These are phyloP conservation scores for Temnothorax nylanderi DNA, from an alignment of 1,140 invertebrate species.

Conservation along the genomic window DNA sequence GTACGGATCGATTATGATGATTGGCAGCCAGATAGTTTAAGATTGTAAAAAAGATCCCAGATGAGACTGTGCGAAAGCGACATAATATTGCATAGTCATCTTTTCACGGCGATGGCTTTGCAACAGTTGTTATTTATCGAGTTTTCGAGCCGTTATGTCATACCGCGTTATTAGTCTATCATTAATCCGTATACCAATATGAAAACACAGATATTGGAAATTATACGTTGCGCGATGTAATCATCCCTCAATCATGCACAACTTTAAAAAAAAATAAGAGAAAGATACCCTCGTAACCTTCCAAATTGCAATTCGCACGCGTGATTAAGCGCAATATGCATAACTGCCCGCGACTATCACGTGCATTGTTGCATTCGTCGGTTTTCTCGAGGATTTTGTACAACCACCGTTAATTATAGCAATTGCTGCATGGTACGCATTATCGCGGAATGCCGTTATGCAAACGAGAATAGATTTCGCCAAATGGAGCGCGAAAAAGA, in stretches of 20 bases:
- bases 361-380: conserved; percentile 31
- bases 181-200: conserved; percentile 49
- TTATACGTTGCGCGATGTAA: conserved; percentile 48
- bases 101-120: conserved; percentile 18
- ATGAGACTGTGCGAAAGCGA: neutral
- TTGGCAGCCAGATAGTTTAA: conserved; percentile 18
- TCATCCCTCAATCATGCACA: conserved; percentile 48
- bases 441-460: conserved; percentile 47
- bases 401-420: conserved; percentile 37
- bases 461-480: conserved; percentile 40
- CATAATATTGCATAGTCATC: conserved; percentile 28
- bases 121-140: conserved; percentile 29
- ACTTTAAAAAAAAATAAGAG: neutral
- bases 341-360: conserved; percentile 23
- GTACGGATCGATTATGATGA: conserved; percentile 35
- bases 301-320: conserved; percentile 51
- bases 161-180: conserved; percentile 46
- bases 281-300: conserved; percentile 15
- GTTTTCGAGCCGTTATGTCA: conserved; percentile 52
- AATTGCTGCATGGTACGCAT: conserved; percentile 21
- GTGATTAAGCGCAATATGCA: conserved; percentile 46
- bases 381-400: conserved; percentile 26
- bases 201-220: conserved; percentile 46
- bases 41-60: conserved; percentile 2
- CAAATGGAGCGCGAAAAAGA: no score